Percentiles rank a stretch among this genome's conserved stretches.
These are phyloP conservation scores for Caenorhabditis remanei DNA, from an alignment of 1,140 invertebrate genomes.

Conservation along the genomic window DNA sequence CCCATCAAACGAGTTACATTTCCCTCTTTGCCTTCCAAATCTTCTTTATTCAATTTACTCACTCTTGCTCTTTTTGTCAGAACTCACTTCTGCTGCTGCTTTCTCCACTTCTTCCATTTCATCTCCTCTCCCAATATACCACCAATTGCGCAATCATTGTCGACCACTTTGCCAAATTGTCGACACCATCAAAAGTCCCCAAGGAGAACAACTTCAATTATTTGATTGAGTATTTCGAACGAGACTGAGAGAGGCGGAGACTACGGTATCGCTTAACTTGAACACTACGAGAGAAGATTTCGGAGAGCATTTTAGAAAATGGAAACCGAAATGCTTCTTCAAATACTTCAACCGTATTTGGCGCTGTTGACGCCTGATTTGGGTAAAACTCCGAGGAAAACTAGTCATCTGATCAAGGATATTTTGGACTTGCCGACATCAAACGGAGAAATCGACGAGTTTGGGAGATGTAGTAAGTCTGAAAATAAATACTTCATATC, in stretches of 20 bases:
- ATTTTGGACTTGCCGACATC: conserved; percentile 34
- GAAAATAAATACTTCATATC: not conserved
- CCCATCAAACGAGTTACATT: too few species aligned
- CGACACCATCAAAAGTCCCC: conserved; percentile 40
- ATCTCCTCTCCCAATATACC: not conserved
- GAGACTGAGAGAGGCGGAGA: not conserved
- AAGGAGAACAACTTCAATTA: not conserved
- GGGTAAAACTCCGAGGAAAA: not conserved
- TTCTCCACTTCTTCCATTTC: not conserved
- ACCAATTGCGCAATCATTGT: conserved; percentile 50
- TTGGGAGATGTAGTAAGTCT: conserved; percentile 27
- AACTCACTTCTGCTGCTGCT: not conserved
- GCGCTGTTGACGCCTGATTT: not conserved
- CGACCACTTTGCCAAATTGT: conserved; percentile 47
- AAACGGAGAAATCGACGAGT: not conserved
- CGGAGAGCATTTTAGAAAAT: not conserved
- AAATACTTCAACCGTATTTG: conserved; percentile 1
- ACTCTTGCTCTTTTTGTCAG: too few species aligned
- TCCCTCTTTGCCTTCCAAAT: too few species aligned
- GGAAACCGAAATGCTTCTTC: not conserved
- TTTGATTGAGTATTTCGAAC: conserved; percentile 8
- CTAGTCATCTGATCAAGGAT: conserved; percentile 52
- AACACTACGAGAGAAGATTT: too few species aligned
- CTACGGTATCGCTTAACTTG: not conserved
- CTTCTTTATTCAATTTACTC: too few species aligned